Conservation (phyloP, 2,888 invertebrate genomes). For the Norana najaformis region DNA sequence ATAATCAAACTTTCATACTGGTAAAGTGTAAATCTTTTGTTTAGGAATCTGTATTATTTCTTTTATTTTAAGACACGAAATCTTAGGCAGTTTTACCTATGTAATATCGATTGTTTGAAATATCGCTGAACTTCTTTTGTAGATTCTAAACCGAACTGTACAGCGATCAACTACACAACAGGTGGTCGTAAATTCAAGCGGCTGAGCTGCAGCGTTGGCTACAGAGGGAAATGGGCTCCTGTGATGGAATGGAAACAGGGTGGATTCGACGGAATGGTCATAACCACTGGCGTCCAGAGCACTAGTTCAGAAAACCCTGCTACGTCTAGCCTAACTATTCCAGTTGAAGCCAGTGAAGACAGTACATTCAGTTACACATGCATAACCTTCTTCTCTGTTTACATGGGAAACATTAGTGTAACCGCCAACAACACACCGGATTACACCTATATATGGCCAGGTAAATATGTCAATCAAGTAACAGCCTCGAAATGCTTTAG, state of each 20-base stretch:
- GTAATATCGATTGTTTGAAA: too few relatives aligned
- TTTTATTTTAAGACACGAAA: too few relatives aligned
- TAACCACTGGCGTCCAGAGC: not conserved
- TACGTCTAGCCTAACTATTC: not conserved
- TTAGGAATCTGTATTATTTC: too few relatives aligned
- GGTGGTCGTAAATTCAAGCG: not conserved
- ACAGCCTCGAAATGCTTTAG: not conserved
- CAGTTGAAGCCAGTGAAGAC: not conserved
- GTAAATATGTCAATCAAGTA: not conserved
- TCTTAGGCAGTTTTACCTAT: not conserved
- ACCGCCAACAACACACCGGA: not conserved
- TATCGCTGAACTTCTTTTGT: too few relatives aligned
- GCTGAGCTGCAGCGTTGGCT: conserved; percentile 4
- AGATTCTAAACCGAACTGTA: conserved; percentile 13
- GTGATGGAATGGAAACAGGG: not conserved
- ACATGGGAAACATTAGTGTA: not conserved
- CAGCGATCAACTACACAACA: not conserved
- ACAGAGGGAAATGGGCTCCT: not conserved
- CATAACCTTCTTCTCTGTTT: not conserved
- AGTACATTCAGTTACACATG: not conserved
- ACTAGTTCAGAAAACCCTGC: not conserved
- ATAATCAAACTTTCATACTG: too few relatives aligned
- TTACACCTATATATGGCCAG: not conserved
- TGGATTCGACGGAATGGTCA: not conserved
- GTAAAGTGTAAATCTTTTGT: too few relatives aligned